Evolutionary conservation across 53 echinoderm and acorn worm genomes (phyloP).

Genomic region (Apostichopus leukothele): DNA sequence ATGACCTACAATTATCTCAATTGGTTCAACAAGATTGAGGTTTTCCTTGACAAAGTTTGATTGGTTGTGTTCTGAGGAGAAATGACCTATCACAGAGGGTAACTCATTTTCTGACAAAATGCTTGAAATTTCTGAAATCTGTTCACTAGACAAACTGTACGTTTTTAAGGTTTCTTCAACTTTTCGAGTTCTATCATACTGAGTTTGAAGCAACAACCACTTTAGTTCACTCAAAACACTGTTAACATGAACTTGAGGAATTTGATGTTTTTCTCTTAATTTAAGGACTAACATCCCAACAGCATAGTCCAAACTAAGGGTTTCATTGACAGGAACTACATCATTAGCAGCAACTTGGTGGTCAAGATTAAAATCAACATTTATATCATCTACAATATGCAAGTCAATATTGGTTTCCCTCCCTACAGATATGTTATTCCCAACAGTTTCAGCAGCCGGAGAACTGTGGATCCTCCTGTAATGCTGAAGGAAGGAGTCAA

Average conservation of each 20-base stretch:
- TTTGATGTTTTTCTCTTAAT: neutral
- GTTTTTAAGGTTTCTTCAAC: neutral
- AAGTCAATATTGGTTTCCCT: neutral
- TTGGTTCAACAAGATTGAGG: conserved; percentile 5
- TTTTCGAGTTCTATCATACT: neutral
- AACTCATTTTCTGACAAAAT: conserved; percentile 34
- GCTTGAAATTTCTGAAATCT: neutral
- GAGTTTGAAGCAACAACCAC: conserved; percentile 2
- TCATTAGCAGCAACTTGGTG: neutral
- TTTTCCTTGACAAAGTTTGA: neutral
- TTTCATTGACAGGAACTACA: neutral
- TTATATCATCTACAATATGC: neutral
- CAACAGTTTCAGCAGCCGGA: neutral
- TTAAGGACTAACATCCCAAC: conserved; percentile 10
- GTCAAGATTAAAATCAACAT: neutral
- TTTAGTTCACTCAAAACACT: neutral
- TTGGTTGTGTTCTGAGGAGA: conserved; percentile 9
- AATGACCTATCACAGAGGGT: neutral
- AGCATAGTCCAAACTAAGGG: neutral
- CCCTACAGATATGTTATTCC: neutral
- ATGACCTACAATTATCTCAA: conserved; percentile 1
- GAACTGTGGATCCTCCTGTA: neutral
- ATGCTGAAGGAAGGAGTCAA: conserved; percentile 7
- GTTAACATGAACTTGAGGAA: neutral
- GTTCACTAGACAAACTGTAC: neutral